These are phyloP conservation scores for Notiomystis cincta DNA, from an alignment of 2,113 vertebrate species.

Conservation along the genomic window DNA sequence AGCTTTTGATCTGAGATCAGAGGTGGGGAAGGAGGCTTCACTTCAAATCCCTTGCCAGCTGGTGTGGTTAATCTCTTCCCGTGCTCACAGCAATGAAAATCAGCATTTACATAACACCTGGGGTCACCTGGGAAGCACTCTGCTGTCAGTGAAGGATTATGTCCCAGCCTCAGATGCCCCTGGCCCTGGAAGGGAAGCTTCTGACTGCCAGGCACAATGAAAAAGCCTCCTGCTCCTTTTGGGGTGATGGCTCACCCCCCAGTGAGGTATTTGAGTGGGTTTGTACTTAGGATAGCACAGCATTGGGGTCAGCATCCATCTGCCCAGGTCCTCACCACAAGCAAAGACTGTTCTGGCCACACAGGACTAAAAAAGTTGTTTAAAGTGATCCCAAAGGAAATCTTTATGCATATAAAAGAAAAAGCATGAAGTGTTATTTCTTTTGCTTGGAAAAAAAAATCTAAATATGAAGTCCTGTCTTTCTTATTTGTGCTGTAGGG, in stretches of 20 bases:
- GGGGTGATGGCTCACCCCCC: not conserved
- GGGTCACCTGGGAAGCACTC: not conserved
- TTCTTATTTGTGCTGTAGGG: not conserved
- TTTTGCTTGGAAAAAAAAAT: not conserved
- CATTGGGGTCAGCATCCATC: not conserved
- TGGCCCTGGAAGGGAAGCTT: not conserved
- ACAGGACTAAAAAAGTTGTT: not conserved
- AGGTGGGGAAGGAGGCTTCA: not conserved
- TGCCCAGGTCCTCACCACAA: not conserved
- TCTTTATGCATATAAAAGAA: not conserved
- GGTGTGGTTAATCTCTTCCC: not conserved
- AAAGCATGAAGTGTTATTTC: not conserved
- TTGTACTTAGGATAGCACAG: not conserved
- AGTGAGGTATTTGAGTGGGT: not conserved
- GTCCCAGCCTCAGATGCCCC: not conserved
- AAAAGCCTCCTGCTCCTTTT: not conserved
- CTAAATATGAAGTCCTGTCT: not conserved
- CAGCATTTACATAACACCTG: not conserved
- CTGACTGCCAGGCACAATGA: not conserved
- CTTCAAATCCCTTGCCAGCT: not conserved
- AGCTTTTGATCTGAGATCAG: constrained; percentile 24
- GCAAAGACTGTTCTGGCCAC: not conserved
- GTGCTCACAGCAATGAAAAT: not conserved
- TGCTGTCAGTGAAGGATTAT: not conserved
- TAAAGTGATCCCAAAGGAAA: not conserved